Base-by-base conservation (phyloP, 2,888 invertebrate species). In the Cremastinae sp. region DNA sequence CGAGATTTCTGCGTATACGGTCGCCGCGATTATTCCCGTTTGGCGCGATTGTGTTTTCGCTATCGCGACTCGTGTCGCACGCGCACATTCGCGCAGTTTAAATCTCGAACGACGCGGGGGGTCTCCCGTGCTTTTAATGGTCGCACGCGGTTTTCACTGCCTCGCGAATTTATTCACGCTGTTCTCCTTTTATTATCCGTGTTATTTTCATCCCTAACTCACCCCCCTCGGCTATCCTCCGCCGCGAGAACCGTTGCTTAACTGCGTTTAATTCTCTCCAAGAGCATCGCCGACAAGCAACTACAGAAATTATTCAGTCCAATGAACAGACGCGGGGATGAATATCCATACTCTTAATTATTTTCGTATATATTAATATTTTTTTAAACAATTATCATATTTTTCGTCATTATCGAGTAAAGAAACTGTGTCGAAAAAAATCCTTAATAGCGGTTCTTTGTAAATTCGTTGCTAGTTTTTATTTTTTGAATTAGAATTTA, bases 111-210 rank as follows among this genome's bases (percentile, higher is more conserved):
- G 59, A 54, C 18, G 34, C 54, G 65, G 59, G 70, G 71, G 66
- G 61, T 53, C 36, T 36, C 22, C 38, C 20, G 34, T 38, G 45
- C 16, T 66, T 75, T 61, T 75, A 71, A 75, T 66, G 71, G 51
- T 62, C 18, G 59, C 18, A 51, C 18, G 62, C 38, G 70, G 51
- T 71, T 75, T 71, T 54, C 65, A 53, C 70, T 75, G 45, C 65
- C 75, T 71, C 66, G 66, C 65, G 66, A 45, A 75, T 75, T 75
- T 75, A 75, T 75, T 71, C 71, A 71, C 75, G 65, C 66, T 18
- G 34, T 43, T 38, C 61, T 65, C 59, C 53, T 70, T 75, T 66
- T 71, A 71, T 75, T 66, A 71, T 75, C 71, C 71, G 54, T 71
- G 61, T 70, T 75, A 74, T 64, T 69, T 68, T 74, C 68, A 62